Conservation (phyloP, 1,140 invertebrate genomes). For the Drosophila punjabiensis region DNA sequence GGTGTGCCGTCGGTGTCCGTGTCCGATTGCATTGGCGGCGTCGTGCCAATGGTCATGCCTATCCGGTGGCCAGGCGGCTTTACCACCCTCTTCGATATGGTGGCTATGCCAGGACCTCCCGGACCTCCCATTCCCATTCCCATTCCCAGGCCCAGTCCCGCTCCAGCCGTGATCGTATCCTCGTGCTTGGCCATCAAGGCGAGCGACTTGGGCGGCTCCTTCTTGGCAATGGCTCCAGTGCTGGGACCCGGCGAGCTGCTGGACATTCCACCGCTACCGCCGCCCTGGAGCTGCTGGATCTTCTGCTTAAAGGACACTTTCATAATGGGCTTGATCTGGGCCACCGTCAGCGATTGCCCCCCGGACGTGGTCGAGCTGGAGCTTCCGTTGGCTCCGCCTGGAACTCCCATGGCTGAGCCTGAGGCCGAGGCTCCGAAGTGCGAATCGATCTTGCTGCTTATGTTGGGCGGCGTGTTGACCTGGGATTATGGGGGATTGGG, state of each 20-base stretch:
- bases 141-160: slow-evolving; percentile 2
- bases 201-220: slow-evolving; percentile 73
- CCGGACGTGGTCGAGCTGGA: slow-evolving; percentile 3
- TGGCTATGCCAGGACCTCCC: slow-evolving; percentile 25
- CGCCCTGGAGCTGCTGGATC: slow-evolving; percentile 73
- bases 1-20: slow-evolving; percentile 80
- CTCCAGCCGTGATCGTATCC: slow-evolving; percentile 1
- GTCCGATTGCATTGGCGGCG: slow-evolving; percentile 63
- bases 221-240: slow-evolving; percentile 68
- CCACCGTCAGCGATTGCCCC: slow-evolving; percentile 53
- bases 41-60: slow-evolving; percentile 12
- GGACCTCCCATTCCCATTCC: not conserved
- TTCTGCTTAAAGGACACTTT: slow-evolving; percentile 81
- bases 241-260: slow-evolving; percentile 14
- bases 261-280: slow-evolving; percentile 20
- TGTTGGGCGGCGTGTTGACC: slow-evolving; percentile 64
- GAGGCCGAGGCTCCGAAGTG: slow-evolving; percentile 39
- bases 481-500: slow-evolving; percentile 5
- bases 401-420: not conserved
- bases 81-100: slow-evolving; percentile 55
- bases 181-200: slow-evolving; percentile 63
- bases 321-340: slow-evolving; percentile 78
- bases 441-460: slow-evolving; percentile 70
- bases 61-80: slow-evolving; percentile 49
- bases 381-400: slow-evolving; percentile 3